Evolutionary conservation across 2,113 vertebrate species (phyloP), one percentile per base, ranked within the genome.

Genomic region (Microtus richardsoni): DNA sequence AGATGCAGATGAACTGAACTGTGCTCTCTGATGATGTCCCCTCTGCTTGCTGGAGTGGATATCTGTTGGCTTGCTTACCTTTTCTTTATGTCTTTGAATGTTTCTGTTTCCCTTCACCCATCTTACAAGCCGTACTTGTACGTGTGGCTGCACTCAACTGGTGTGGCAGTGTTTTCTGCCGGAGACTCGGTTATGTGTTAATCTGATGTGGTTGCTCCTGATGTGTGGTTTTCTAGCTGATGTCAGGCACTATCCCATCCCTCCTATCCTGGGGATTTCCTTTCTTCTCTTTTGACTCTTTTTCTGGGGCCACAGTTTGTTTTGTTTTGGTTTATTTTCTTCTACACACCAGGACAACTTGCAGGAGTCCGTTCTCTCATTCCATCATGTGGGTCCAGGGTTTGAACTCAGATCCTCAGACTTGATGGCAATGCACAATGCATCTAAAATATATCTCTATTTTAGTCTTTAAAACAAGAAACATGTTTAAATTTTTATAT

Each of bases 401-500:
- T 1, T 84, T 26, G 80, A 62, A 41, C 52, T 80, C 33, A 24
- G 78, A 17, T 54, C 39, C 58, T 64, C 60, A 60, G n/a, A 39
- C 60, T 84, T 41, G 47, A 39, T 64, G 58, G 14, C 28, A 14
- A 16, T 80, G 28, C 21, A 58, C 7, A 52, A 39, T 17, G 47
- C 12, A 73, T 71, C 7, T 78, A 95, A 89, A 70, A 89, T 68
- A 84, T 26, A 47, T 70, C 7, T 93, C 77, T 68, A 85, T 89
- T 91, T 28, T 89, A 91, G 7, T 58, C 10, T 77, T n/a, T n/a
- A 82, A 80, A 19, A 78, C 24, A 13, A 41, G 71, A 74, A 77
- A 16, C 21, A 77, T 0, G 7, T 30, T 77, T 8, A 77, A 47
- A 12, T 49, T 49, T 77, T 47, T 77, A 47, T 77, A 30, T 47